phyloP scores from a whole-genome alignment of 37 sponge, comb jelly and placozoan species.

The Haliclona indistincta region DNA sequence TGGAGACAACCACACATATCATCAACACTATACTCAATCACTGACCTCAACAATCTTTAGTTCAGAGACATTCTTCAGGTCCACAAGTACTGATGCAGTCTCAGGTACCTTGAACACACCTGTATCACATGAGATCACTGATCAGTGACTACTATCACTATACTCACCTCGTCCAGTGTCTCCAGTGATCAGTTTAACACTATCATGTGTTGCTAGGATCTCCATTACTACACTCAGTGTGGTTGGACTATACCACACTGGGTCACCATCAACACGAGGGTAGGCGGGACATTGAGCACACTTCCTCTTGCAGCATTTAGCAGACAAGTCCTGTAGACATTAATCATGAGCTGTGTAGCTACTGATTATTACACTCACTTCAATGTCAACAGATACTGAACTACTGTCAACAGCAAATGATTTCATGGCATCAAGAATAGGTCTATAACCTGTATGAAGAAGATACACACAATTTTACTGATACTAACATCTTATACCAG shows the following conservation, averaged over 20 bases:
- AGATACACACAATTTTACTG: too few relatives aligned
- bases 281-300: conserved; percentile 7
- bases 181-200: conserved; percentile 59
- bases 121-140: conserved; percentile 4
- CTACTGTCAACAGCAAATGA: conserved; percentile 53
- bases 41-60: conserved; percentile 38
- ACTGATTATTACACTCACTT: conserved; percentile 36
- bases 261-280: conserved; percentile 6
- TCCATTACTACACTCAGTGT: conserved; percentile 46
- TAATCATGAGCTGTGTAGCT: background rate
- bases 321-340: too few relatives aligned
- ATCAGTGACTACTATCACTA: conserved; percentile 15
- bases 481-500: too few relatives aligned
- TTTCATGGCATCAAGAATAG: conserved; percentile 87
- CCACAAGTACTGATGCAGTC: conserved; percentile 32
- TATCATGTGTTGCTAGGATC: conserved; percentile 10
- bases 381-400: conserved; percentile 56
- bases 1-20: too few relatives aligned
- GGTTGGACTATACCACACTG: conserved; percentile 54
- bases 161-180: conserved; percentile 75
- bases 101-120: conserved; percentile 54
- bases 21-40: too few relatives aligned
- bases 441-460: conserved; percentile 83
- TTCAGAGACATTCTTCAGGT: conserved; percentile 38
- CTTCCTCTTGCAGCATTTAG: too few relatives aligned